Conservation (phyloP, 1,140 invertebrate genomes). For the Anastrepha ludens region DNA sequence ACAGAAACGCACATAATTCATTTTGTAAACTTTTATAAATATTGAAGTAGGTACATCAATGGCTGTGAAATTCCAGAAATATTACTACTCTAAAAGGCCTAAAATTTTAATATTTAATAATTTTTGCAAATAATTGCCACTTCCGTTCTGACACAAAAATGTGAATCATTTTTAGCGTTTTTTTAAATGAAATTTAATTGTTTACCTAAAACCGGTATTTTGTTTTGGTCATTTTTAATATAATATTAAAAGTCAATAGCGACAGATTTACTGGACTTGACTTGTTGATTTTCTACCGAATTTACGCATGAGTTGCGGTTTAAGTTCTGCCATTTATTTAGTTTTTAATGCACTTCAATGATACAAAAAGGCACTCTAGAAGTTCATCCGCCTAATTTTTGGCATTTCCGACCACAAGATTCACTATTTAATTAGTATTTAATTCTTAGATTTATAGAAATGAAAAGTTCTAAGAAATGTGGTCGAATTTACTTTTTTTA, state of each 20-base stretch:
- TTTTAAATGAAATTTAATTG: neutral
- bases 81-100: neutral
- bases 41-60: neutral
- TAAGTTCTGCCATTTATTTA: neutral
- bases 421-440: neutral
- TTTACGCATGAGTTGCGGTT: neutral
- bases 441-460: no score
- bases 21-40: neutral
- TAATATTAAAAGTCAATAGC: neutral
- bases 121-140: neutral
- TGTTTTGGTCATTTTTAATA: neutral
- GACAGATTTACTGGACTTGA: no score
- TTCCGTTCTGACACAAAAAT: conserved; percentile 8
- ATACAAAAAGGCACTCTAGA: neutral
- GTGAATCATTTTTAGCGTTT: neutral
- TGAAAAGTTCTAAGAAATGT: no score
- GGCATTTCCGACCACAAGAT: conserved; percentile 8
- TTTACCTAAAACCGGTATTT: conserved; percentile 20
- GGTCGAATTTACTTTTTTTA: no score
- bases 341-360: neutral
- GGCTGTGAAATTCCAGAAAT: neutral
- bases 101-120: neutral
- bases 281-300: neutral
- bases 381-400: neutral
- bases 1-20: neutral